Evolutionary conservation across 1,140 invertebrate species (phyloP).

Genomic region (Saxidomus purpurata): DNA sequence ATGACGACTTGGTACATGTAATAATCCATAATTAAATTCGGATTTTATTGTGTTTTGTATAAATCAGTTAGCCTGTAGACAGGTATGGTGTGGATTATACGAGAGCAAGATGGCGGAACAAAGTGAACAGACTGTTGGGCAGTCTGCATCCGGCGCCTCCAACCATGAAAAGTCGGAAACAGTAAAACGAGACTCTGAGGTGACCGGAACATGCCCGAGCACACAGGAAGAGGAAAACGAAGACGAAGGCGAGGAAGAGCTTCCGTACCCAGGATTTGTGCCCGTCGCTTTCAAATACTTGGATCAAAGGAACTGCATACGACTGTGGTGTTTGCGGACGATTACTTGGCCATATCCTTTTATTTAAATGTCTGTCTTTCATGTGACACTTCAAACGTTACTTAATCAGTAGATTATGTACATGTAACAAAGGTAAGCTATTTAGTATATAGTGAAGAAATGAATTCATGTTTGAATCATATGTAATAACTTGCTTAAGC

Average conservation of each 20-base stretch:
- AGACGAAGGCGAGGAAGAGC: slow-evolving; percentile 86
- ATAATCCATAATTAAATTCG: background rate
- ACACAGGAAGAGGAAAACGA: slow-evolving; percentile 51
- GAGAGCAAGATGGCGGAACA: slow-evolving; percentile 44
- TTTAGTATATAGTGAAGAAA: no score
- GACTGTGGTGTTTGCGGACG: slow-evolving; percentile 96
- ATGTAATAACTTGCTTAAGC: no score
- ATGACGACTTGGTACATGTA: background rate
- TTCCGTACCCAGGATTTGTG: slow-evolving; percentile 96
- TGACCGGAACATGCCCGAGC: slow-evolving; percentile 24
- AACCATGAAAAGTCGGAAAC: background rate
- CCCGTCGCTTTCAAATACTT: slow-evolving; percentile 92
- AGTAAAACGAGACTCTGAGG: slow-evolving; percentile 17
- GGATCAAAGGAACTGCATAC: slow-evolving; percentile 93
- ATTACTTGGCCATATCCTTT: slow-evolving; percentile 99
- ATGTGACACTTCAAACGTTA: background rate
- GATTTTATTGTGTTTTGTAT: slow-evolving; percentile 20
- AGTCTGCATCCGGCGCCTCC: background rate
- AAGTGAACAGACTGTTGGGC: background rate
- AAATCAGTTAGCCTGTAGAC: background rate
- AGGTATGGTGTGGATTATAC: slow-evolving; percentile 17
- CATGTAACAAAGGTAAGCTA: no score
- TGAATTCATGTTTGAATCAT: no score
- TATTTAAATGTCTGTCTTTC: background rate
- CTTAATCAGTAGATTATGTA: no score